Evolutionary conservation across 2,888 invertebrate species (phyloP).

Genomic region (Catocala sponsa): DNA sequence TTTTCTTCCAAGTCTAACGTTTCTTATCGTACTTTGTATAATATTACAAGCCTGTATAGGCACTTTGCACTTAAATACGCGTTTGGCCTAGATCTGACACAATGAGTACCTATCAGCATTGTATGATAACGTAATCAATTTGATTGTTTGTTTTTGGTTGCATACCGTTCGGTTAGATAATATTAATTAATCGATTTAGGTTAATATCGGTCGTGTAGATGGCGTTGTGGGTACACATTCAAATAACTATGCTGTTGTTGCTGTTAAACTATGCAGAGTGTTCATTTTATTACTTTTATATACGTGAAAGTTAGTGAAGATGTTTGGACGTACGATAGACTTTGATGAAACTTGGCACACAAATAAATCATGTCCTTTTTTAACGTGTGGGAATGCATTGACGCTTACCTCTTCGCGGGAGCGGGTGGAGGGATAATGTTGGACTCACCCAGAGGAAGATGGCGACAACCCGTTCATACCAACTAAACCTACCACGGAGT

Average conservation of each 20-base stretch:
- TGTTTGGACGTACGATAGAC: too few relatives aligned
- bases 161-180: slow-evolving; percentile 34
- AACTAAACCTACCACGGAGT: too few relatives aligned
- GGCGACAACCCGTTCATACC: too few relatives aligned
- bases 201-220: slow-evolving; percentile 10
- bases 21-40: slow-evolving; percentile 6
- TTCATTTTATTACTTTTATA: too few relatives aligned
- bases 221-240: slow-evolving; percentile 1
- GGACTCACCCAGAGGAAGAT: too few relatives aligned
- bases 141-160: slow-evolving; percentile 31
- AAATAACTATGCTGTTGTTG: not conserved
- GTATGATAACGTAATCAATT: slow-evolving; percentile 44
- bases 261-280: too few relatives aligned
- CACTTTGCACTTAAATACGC: slow-evolving; percentile 18
- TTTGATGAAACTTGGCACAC: too few relatives aligned
- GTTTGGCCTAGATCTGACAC: slow-evolving; percentile 31
- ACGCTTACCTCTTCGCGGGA: too few relatives aligned
- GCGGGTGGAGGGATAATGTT: too few relatives aligned
- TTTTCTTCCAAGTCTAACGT: slow-evolving; percentile 4
- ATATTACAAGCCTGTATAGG: slow-evolving; percentile 13
- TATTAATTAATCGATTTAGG: slow-evolving; percentile 31
- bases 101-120: slow-evolving; percentile 33
- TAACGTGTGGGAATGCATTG: too few relatives aligned
- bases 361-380: too few relatives aligned
- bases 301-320: too few relatives aligned